A percentile compares a stretch with the other conserved stretches of the same genome.
These are phyloP conservation scores for Cydia splendana DNA, from an alignment of 1,140 invertebrate species.

Conservation along the genomic window DNA sequence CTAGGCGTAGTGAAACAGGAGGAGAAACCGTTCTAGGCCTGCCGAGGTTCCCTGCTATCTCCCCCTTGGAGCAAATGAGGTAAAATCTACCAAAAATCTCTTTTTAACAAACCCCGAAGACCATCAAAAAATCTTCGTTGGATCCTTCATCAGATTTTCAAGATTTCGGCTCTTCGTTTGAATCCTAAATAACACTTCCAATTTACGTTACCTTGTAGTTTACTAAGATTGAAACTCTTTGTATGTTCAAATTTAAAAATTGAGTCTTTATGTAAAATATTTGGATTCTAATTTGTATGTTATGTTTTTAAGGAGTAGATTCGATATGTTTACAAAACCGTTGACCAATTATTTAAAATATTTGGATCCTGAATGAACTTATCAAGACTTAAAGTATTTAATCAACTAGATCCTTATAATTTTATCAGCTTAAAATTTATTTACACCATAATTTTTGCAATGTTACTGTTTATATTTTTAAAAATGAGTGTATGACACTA, in stretches of 20 bases:
- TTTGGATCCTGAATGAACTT: not conserved
- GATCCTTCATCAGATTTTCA: not conserved
- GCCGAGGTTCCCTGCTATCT: not conserved
- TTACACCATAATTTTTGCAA: slow-evolving; percentile 2
- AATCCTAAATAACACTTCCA: not conserved
- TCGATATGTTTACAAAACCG: no score
- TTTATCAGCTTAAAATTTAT: slow-evolving; percentile 1
- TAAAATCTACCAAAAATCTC: not conserved
- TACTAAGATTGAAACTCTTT: not conserved
- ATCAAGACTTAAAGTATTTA: not conserved
- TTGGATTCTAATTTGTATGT: no score
- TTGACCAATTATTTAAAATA: not conserved
- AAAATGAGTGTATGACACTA: not conserved
- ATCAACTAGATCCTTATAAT: not conserved
- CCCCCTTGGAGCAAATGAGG: slow-evolving; percentile 4
- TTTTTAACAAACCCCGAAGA: not conserved
- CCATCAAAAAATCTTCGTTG: not conserved
- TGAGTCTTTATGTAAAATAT: no score
- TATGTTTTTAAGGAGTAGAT: no score
- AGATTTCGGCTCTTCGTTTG: not conserved
- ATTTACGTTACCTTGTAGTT: not conserved
- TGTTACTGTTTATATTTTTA: not conserved
- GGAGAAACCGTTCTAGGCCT: slow-evolving; percentile 56
- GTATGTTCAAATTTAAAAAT: no score
- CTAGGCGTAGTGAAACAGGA: slow-evolving; percentile 73